These are phyloP conservation scores for Phragmatobia fuliginosa DNA, from an alignment of 2,888 invertebrate species.

Conservation along the genomic window DNA sequence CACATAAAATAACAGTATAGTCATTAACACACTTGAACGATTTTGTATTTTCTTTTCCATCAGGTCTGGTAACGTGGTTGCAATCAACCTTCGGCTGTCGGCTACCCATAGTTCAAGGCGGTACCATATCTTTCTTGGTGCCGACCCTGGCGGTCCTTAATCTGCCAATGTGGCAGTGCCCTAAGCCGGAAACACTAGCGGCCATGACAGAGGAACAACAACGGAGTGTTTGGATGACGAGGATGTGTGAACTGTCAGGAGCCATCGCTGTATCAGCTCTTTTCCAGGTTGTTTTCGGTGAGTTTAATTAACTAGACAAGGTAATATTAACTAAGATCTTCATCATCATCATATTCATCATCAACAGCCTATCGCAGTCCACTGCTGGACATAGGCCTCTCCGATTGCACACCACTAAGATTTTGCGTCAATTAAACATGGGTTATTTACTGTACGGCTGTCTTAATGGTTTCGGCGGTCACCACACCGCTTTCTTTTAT, in stretches of 20 bases:
- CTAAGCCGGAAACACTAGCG: conserved; percentile 79
- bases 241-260: conserved; percentile 94
- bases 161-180: conserved; percentile 91
- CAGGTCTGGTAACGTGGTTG: conserved; percentile 90
- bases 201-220: conserved; percentile 86
- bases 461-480: too few relatives aligned
- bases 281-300: conserved; percentile 91
- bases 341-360: too few relatives aligned
- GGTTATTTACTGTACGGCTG: too few relatives aligned
- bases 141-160: conserved; percentile 92
- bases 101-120: conserved; percentile 92
- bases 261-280: conserved; percentile 93
- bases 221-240: conserved; percentile 89
- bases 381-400: too few relatives aligned
- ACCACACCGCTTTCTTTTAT: too few relatives aligned
- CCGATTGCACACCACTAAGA: too few relatives aligned
- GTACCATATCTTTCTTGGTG: conserved; percentile 93
- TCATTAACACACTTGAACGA: neutral
- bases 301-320: conserved; percentile 39
- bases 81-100: conserved; percentile 92
- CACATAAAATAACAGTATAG: neutral
- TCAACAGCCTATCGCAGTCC: too few relatives aligned
- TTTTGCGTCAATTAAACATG: too few relatives aligned
- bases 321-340: too few relatives aligned
- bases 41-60: neutral